phyloP scores from a whole-genome alignment of 2,888 invertebrate genomes.

The Philereme vetulata region DNA sequence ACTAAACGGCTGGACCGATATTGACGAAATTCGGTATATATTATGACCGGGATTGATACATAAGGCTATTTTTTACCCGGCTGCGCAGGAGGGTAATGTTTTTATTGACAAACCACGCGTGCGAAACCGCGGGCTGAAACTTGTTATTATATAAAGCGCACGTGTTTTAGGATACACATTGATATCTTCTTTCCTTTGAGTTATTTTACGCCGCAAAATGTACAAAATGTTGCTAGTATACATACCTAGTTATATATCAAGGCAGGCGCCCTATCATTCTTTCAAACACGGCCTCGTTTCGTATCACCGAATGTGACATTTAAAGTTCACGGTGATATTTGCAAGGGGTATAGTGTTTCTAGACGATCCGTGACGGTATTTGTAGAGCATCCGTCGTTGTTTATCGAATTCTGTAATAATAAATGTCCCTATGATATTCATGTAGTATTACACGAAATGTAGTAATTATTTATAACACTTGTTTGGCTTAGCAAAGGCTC shows the following conservation, averaged over 20 bases:
- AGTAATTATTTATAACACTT: conserved; percentile 35
- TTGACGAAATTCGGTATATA: too few relatives aligned
- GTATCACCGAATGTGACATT: conserved; percentile 67
- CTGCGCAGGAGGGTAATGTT: too few relatives aligned
- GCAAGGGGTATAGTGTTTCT: conserved; percentile 44
- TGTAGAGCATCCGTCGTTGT: conserved; percentile 21
- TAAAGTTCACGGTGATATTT: conserved; percentile 80
- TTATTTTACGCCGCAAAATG: not conserved
- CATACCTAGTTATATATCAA: too few relatives aligned
- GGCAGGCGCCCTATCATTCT: conserved; percentile 17
- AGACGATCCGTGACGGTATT: conserved; percentile 50
- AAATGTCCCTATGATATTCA: too few relatives aligned
- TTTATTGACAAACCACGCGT: too few relatives aligned
- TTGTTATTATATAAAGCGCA: too few relatives aligned
- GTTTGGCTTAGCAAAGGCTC: conserved; percentile 49
- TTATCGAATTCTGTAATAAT: conserved; percentile 25
- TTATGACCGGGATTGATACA: too few relatives aligned
- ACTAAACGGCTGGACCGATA: too few relatives aligned
- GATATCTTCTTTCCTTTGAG: too few relatives aligned
- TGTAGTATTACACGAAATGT: conserved; percentile 11
- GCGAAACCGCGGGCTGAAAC: too few relatives aligned
- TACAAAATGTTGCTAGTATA: conserved; percentile 2
- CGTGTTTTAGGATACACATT: too few relatives aligned
- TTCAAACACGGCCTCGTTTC: conserved; percentile 42
- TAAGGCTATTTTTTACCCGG: too few relatives aligned